Percentiles rank a stretch among this genome's conserved stretches.
Conservation (phyloP, 2,113 vertebrate genomes). For the Morone chrysops region DNA sequence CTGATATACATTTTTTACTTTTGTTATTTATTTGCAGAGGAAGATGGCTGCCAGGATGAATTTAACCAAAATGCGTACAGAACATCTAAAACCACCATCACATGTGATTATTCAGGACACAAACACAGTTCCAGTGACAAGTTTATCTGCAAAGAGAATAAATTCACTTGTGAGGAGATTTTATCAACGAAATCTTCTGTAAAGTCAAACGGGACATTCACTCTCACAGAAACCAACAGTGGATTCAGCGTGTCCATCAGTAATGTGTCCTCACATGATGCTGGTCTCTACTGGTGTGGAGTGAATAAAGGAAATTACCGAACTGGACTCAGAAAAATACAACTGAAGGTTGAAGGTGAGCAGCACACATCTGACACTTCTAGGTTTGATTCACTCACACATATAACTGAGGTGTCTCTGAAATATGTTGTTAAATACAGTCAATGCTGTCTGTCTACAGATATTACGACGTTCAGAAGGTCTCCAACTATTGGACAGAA, state of each 20-base stretch:
- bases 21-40: not conserved
- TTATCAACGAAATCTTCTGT: accelerated
- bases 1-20: not conserved
- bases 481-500: accelerated
- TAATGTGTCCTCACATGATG: not conserved
- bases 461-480: accelerated
- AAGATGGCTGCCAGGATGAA: not conserved
- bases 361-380: not conserved
- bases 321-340: not conserved
- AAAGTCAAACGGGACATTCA: not conserved
- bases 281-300: constrained; percentile 54
- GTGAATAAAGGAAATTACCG: accelerated
- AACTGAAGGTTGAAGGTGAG: not conserved
- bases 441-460: constrained; percentile 5
- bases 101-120: accelerated
- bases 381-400: not conserved
- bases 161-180: not conserved
- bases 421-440: not conserved
- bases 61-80: not conserved
- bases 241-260: constrained; percentile 5
- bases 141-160: constrained; percentile 27
- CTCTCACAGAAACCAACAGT: not conserved
- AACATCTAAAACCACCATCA: not conserved
- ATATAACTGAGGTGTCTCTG: not conserved
- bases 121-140: accelerated